Evolutionary conservation across 2,888 invertebrate species (phyloP).

Genomic region (Sericinus montela): DNA sequence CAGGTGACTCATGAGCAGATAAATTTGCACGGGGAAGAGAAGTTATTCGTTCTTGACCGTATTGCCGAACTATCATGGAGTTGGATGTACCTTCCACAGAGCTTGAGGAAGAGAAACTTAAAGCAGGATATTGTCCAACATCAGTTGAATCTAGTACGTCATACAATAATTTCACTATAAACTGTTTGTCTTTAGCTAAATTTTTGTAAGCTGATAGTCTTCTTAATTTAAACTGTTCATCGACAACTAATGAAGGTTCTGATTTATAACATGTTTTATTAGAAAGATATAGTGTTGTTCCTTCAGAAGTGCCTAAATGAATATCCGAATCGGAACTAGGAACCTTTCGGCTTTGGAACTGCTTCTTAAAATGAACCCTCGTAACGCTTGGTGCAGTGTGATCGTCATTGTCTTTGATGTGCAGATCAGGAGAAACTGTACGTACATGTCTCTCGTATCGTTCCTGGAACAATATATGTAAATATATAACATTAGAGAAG

Average conservation of each 20-base stretch:
- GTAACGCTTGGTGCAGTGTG: slow-evolving; percentile 14
- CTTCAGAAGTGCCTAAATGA: slow-evolving; percentile 1
- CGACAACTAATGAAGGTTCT: slow-evolving; percentile 37
- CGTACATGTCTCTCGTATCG: slow-evolving; percentile 51
- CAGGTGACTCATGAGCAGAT: not conserved
- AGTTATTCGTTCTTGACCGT: slow-evolving; percentile 32
- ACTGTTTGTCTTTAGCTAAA: slow-evolving; percentile 34
- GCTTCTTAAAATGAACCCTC: slow-evolving; percentile 27
- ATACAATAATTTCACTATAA: slow-evolving; percentile 44
- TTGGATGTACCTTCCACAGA: slow-evolving; percentile 16
- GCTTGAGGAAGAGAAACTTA: slow-evolving; percentile 9
- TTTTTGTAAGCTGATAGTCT: slow-evolving; percentile 24
- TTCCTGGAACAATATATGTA: slow-evolving; percentile 44
- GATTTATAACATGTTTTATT: slow-evolving; percentile 27
- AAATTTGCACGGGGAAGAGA: slow-evolving; percentile 18
- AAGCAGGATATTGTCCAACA: slow-evolving; percentile 7
- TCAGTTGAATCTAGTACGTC: slow-evolving; percentile 37
- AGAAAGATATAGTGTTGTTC: slow-evolving; percentile 30
- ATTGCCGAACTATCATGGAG: slow-evolving; percentile 29
- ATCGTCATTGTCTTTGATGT: slow-evolving; percentile 21
- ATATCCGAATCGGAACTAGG: not conserved
- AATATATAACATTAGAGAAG: too few relatives aligned
- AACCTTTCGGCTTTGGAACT: not conserved
- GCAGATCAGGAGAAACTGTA: slow-evolving; percentile 44
- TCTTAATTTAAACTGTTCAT: slow-evolving; percentile 37